Percentiles rank a stretch among this genome's conserved stretches.
phyloP scores from a whole-genome alignment of 2,888 invertebrate species.

The Lysandra bellargus region DNA sequence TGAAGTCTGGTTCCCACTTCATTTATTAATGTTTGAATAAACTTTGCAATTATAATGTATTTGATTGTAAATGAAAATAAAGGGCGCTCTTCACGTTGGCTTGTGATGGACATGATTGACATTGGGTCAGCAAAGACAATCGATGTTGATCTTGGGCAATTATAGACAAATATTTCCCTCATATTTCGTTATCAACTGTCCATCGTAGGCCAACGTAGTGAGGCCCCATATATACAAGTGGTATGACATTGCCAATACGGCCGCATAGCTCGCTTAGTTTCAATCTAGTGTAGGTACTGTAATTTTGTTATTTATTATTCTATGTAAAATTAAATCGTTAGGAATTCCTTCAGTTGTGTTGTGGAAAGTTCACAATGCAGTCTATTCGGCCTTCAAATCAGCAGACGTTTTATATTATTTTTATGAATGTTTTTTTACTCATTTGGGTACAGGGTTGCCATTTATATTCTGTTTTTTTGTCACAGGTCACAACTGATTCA shows the following conservation, averaged over 20 bases:
- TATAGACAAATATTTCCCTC: too few relatives aligned
- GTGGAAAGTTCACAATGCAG: slow-evolving; percentile 48
- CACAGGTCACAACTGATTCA: not conserved
- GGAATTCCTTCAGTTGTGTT: slow-evolving; percentile 55
- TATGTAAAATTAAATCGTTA: slow-evolving; percentile 72
- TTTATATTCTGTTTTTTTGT: not conserved
- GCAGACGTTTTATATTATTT: not conserved
- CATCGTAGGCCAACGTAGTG: not conserved
- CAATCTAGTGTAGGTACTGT: slow-evolving; percentile 64
- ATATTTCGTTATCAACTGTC: not conserved
- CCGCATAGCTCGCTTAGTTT: slow-evolving; percentile 68
- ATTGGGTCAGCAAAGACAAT: slow-evolving; percentile 1
- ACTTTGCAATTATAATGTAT: slow-evolving; percentile 34
- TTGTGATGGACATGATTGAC: slow-evolving; percentile 12
- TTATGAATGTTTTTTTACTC: slow-evolving; percentile 21
- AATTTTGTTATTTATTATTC: slow-evolving; percentile 78
- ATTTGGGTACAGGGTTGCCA: slow-evolving; percentile 31
- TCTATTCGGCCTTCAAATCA: not conserved
- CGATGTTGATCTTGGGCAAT: too few relatives aligned
- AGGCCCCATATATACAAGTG: slow-evolving; percentile 39
- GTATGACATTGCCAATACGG: slow-evolving; percentile 60
- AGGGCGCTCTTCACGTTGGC: not conserved
- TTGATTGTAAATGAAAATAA: slow-evolving; percentile 24
- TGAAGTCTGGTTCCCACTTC: slow-evolving; percentile 1
- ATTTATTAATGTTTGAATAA: slow-evolving; percentile 34